These are phyloP conservation scores for Amblyjoppa fuscipennis DNA, from an alignment of 2,888 invertebrate genomes.

Conservation along the genomic window DNA sequence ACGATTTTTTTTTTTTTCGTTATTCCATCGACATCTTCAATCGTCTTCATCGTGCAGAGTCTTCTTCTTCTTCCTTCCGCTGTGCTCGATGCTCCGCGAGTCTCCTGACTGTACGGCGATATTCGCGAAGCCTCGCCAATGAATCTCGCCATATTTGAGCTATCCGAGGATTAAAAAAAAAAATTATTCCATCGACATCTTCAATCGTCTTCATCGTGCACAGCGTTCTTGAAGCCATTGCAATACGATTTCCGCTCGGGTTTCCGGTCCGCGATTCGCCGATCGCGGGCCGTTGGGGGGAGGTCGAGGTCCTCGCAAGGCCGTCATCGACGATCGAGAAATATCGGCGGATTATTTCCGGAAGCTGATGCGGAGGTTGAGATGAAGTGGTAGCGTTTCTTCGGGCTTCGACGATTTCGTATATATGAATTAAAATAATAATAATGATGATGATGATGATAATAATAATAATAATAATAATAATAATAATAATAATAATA, in stretches of 20 bases:
- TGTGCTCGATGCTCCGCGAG: not conserved
- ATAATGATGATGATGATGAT: too few relatives aligned
- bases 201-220: not conserved
- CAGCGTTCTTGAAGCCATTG: not conserved
- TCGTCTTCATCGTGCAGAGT: not conserved
- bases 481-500: too few relatives aligned
- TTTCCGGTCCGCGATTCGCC: not conserved
- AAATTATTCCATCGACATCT: not conserved
- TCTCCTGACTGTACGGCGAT: not conserved
- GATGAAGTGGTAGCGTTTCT: not conserved
- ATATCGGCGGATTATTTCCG: not conserved
- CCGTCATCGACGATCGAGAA: not conserved
- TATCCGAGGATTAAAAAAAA: not conserved
- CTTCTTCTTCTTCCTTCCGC: not conserved
- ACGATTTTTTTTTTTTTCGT: too few relatives aligned
- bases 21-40: not conserved
- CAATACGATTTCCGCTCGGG: not conserved
- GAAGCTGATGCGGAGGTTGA: too few relatives aligned
- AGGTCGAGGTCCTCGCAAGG: constrained; percentile 19
- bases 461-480: too few relatives aligned
- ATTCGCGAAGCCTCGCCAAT: constrained; percentile 22
- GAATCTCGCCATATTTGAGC: not conserved
- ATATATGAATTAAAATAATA: constrained; percentile 1
- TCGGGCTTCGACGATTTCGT: not conserved
- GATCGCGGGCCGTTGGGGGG: not conserved